Evolutionary conservation across 2,113 vertebrate genomes (phyloP), one percentile per base, ranked within the genome.

Genomic region (Hippocampus zosterae): DNA sequence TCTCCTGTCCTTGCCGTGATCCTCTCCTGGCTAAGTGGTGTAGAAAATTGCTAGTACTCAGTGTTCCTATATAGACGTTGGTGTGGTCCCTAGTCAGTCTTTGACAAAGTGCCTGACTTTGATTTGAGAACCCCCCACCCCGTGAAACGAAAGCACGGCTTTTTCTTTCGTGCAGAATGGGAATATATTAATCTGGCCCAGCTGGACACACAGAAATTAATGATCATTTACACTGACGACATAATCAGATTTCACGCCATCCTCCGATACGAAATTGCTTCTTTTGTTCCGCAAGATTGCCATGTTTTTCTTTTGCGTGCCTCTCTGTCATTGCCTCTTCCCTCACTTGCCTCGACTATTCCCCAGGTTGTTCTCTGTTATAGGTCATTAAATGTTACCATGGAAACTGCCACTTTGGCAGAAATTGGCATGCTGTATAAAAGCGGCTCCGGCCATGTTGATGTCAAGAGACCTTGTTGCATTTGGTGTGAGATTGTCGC

Each of bases 191-290:
- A 90, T 92, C 88, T 89, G 83, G 68, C 65, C 83, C 83, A 82
- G 85, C 83, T 87, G 87, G 89, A 90, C 89, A 90, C 84, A 86
- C 77, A 87, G 85, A 92, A 92, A 92, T 92, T 90, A 92, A 90
- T 85, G 90, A 91, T 91, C 84, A 90, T 91, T 92, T 92, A 88
- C 86, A 82, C 84, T 90, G 91, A 92, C 81, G 87, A 89, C 91
- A 91, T 91, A 91, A 92, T 93, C 88, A 84, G 84, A 86, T 86
- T 88, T 88, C 90, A 91, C 76, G 88, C 90, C 88, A 87, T 87
- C 89, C 82, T 89, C 85, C 73, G 80, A 89, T 88, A 85, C 88
- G 84, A 92, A 92, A 92, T 90, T 90, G 84, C 89, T 86, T 84
- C 85, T 88, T 92, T 91, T 91, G 88, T 92, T 92, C 80, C 84